A percentile compares a stretch with the other conserved stretches of the same genome.
Evolutionary conservation across 1,140 invertebrate species (phyloP).

Genomic region (Galleria mellonella): DNA sequence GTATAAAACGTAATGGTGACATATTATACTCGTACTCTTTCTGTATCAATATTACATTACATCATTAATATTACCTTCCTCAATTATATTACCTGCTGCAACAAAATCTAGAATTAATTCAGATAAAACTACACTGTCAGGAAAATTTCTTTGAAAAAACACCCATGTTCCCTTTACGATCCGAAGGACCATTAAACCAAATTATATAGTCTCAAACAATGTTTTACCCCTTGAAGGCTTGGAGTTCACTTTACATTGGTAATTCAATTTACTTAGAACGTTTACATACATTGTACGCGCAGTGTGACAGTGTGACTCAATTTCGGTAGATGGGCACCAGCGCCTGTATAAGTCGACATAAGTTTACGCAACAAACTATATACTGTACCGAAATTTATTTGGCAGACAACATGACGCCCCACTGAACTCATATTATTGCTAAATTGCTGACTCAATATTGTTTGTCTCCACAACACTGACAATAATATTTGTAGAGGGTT

Average conservation of each 20-base stretch:
- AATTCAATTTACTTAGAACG: constrained; percentile 12
- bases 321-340: constrained; percentile 7
- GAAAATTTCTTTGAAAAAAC: background rate
- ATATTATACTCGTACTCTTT: too few relatives aligned
- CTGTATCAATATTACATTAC: too few relatives aligned
- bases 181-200: constrained; percentile 5
- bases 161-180: background rate
- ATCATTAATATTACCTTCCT: too few relatives aligned
- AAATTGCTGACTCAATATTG: constrained; percentile 6
- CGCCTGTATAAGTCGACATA: constrained; percentile 1
- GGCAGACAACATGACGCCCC: constrained; percentile 9
- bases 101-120: too few relatives aligned
- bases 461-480: background rate
- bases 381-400: constrained; percentile 3
- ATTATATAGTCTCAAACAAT: constrained; percentile 7
- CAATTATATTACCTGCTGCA: too few relatives aligned
- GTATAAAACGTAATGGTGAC: too few relatives aligned
- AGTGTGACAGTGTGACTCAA: constrained; percentile 7
- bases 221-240: constrained; percentile 2
- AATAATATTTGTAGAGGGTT: background rate
- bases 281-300: constrained; percentile 6
- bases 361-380: constrained; percentile 4
- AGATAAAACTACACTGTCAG: too few relatives aligned
- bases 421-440: constrained; percentile 3
- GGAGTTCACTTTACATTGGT: constrained; percentile 10